Evolutionary conservation across 2,797 vertebrate genomes (phyloP), one percentile per base, ranked within the genome.

Genomic region (Lycodopsis pacificus): DNA sequence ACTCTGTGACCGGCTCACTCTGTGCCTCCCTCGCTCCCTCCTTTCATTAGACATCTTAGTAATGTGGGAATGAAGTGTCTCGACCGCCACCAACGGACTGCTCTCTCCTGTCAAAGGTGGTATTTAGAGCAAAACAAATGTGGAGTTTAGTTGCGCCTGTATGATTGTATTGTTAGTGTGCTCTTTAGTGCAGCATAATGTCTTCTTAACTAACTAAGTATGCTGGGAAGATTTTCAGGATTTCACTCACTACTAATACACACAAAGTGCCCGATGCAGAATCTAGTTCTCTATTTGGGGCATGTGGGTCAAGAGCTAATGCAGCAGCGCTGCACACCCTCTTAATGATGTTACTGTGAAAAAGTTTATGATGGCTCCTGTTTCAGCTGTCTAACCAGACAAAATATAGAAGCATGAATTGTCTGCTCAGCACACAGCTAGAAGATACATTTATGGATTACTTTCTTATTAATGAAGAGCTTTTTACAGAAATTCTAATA

Each of bases 291-390:
- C 86, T 94, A 92, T 93, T 94, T 92, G 80, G 38, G 85, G 87
- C 86, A 93, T 93, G 80, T 94, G 89, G 94, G 93, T 91, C 94
- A 94, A 58, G 77, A 61, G 86, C 77, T 91, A 90, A 93, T 91
- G 82, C 91, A 93, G 86, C 83, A 82, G 88, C 76, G 82, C 71
- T 77, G 67, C 72, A 79, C 73, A 59, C 27, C 82, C 83, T 88
- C 73, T 78, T 88, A 86, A 89, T 82, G 66, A 56, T 8, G 82
- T 81, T 83, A 61, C 83, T 86, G 81, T 92, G 73, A 63, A 53
- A 71, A 85, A 84, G 77, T 82, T 82, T 69, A 75, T 64, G 70
- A 42, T 68, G 76, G 63, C 65, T 53, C 5, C 77, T 80, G 73
- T 65, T 77, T 82, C 66, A 81, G 72, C 44, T 34, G 13, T 30